These are phyloP conservation scores for Ennomos quercinarius DNA, from an alignment of 2,888 invertebrate genomes.

Conservation along the genomic window DNA sequence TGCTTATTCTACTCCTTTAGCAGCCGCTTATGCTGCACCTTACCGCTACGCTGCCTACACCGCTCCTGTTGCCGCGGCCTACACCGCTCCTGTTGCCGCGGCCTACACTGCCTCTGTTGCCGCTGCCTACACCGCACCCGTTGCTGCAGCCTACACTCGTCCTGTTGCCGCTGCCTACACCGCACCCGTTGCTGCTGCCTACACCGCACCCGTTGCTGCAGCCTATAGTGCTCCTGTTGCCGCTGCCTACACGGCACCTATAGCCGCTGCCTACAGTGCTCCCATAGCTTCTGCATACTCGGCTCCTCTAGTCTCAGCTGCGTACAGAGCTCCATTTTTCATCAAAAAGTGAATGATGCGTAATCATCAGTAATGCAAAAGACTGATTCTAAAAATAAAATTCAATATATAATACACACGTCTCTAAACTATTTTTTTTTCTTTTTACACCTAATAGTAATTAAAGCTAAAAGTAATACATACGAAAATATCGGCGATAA, in stretches of 20 bases:
- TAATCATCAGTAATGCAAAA: background rate
- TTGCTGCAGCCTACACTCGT: constrained; percentile 52
- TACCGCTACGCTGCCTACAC: constrained; percentile 47
- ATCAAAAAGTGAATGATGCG: constrained; percentile 42
- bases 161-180: constrained; percentile 56
- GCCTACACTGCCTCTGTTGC: constrained; percentile 54
- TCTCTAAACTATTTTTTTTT: too few species aligned
- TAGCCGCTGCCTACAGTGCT: constrained; percentile 54
- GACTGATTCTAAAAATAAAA: constrained; percentile 25
- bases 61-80: constrained; percentile 54
- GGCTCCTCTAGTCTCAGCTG: constrained; percentile 16
- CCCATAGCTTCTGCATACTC: constrained; percentile 44
- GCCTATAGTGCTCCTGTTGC: constrained; percentile 50
- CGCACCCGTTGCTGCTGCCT: constrained; percentile 59
- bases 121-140: constrained; percentile 48
- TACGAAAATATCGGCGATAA: too few species aligned
- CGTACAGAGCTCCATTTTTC: constrained; percentile 51
- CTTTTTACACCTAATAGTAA: too few species aligned
- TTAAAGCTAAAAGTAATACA: too few species aligned
- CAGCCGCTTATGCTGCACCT: constrained; percentile 56
- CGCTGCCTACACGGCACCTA: constrained; percentile 47
- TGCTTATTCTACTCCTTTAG: constrained; percentile 55
- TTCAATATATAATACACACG: background rate
- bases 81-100: constrained; percentile 53
- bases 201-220: constrained; percentile 61